Base-by-base conservation (phyloP, 2,797 vertebrate genomes). In the Orestias chungarensis region DNA sequence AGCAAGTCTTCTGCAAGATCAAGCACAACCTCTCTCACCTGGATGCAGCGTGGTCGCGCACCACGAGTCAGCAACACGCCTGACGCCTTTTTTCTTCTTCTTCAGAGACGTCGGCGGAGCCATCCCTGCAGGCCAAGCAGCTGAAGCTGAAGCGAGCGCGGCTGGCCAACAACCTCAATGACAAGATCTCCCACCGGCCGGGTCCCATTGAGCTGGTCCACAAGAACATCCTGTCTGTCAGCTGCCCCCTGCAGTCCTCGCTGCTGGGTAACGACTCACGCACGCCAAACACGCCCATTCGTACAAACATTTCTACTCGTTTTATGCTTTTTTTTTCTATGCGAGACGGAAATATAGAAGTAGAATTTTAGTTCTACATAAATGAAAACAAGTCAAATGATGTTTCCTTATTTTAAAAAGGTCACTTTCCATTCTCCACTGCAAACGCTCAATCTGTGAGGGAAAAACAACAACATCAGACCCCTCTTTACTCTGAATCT, bases 141-240 rank as follows among this genome's bases (percentile, higher is more conserved):
- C 92, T 99, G 90, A 96, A 96, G 92, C 93, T 99, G 76, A 99
- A 99, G 91, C 91, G 96, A 86, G 97, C 97, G 11, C 95, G 97
- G 3, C 91, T 99, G 82, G 97, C 97, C 0, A 96, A 98, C 71
- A 96, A 99, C 89, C 96, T 99, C 88, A 99, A 99, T 1, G 97
- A 98, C 87, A 99, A 99, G 94, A 96, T 99, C 78, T 96, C 97
- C 0, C 97, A 98, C 91, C 91, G 97, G 71, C 97, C 97, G 0
- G 97, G 97, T 59, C 97, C 97, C 73, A 97, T 98, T 89, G 97
- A 99, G 50, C 91, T 99, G 81, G 96, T 98, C 70, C 96, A 98
- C 91, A 98, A 99, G 91, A 99, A 99, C 85, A 99, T 99, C 86
- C 89, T 94, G 78, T 92, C 92, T 0, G 92, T 93, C 68, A 73